A percentile compares a stretch with the other conserved stretches of the same genome.
phyloP scores from a whole-genome alignment of 2,888 invertebrate species.

The Drosophila falleni region DNA sequence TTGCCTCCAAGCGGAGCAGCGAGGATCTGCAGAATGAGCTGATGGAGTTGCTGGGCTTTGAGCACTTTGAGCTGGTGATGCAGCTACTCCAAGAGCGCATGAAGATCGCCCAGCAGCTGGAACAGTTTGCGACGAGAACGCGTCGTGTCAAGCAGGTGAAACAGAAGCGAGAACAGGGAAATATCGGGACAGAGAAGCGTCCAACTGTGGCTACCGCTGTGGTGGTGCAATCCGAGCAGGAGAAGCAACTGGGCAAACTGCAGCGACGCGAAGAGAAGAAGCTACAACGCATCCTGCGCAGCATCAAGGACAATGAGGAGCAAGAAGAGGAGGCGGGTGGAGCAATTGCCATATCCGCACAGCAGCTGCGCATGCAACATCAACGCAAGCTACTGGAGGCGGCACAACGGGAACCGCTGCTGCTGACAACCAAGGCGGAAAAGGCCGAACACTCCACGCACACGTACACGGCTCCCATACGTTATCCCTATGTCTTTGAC shows the following conservation, averaged over 20 bases:
- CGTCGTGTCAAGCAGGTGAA: slow-evolving; percentile 75
- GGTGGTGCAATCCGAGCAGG: slow-evolving; percentile 93
- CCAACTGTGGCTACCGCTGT: slow-evolving; percentile 93
- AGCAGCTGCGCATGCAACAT: slow-evolving; percentile 82
- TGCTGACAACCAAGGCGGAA: slow-evolving; percentile 67
- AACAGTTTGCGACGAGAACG: slow-evolving; percentile 75
- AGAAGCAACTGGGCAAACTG: slow-evolving; percentile 91
- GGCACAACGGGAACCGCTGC: slow-evolving; percentile 81
- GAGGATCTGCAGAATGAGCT: slow-evolving; percentile 93
- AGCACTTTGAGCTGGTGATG: slow-evolving; percentile 91
- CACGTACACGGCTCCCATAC: slow-evolving; percentile 86
- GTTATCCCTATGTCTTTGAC: slow-evolving; percentile 96
- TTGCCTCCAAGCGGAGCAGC: slow-evolving; percentile 88
- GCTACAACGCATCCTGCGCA: slow-evolving; percentile 85
- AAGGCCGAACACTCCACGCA: slow-evolving; percentile 58
- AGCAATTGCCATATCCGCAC: slow-evolving; percentile 84
- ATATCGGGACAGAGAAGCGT: slow-evolving; percentile 62
- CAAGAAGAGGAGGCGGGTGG: slow-evolving; percentile 47
- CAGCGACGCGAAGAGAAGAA: slow-evolving; percentile 94
- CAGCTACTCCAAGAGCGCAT: slow-evolving; percentile 89
- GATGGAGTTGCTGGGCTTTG: slow-evolving; percentile 94
- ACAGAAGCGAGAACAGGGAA: slow-evolving; percentile 59
- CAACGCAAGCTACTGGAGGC: slow-evolving; percentile 82
- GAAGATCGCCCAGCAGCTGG: slow-evolving; percentile 85
- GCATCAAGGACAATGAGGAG: slow-evolving; percentile 70